Percentiles rank a stretch among this genome's conserved stretches.
phyloP scores from a whole-genome alignment of 1,140 invertebrate species.

The Monochamus saltuarius region DNA sequence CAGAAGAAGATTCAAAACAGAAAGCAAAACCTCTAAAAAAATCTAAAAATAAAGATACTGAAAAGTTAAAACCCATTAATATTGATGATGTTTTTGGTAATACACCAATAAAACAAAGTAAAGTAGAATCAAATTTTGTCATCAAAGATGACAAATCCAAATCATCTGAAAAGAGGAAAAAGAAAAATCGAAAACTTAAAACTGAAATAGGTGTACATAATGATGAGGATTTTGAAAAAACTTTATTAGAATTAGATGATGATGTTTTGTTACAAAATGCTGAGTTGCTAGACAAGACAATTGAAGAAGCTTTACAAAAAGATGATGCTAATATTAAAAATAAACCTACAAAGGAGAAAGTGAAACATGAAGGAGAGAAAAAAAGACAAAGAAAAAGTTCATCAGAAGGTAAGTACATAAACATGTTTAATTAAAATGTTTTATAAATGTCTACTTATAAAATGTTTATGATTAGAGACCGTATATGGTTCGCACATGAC shows the following conservation, averaged over 20 bases:
- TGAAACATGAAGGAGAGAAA: conserved; percentile 2
- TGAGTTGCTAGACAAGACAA: conserved; percentile 44
- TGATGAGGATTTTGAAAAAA: conserved; percentile 69
- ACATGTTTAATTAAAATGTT: conserved; percentile 4
- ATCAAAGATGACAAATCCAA: conserved; percentile 35
- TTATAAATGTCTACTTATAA: neutral
- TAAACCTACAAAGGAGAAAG: neutral
- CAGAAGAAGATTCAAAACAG: conserved; percentile 45
- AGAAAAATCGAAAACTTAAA: conserved; percentile 30
- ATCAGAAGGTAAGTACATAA: conserved; percentile 25
- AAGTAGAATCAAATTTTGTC: conserved; percentile 52
- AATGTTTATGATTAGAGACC: neutral
- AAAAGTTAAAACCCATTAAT: conserved; percentile 40
- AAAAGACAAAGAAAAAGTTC: conserved; percentile 29
- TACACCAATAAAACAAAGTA: conserved; percentile 36
- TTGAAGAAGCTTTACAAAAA: conserved; percentile 39
- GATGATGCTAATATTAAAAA: neutral
- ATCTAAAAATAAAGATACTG: conserved; percentile 11
- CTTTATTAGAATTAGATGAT: conserved; percentile 63
- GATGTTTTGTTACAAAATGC: conserved; percentile 40
- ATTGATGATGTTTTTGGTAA: conserved; percentile 52
- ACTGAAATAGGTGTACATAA: conserved; percentile 60
- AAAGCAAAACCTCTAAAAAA: conserved; percentile 26
- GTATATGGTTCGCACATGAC: neutral
- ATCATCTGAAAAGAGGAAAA: conserved; percentile 22